Evolutionary conservation across 1,140 invertebrate species (phyloP).

Genomic region (Meteorus sp.): DNA sequence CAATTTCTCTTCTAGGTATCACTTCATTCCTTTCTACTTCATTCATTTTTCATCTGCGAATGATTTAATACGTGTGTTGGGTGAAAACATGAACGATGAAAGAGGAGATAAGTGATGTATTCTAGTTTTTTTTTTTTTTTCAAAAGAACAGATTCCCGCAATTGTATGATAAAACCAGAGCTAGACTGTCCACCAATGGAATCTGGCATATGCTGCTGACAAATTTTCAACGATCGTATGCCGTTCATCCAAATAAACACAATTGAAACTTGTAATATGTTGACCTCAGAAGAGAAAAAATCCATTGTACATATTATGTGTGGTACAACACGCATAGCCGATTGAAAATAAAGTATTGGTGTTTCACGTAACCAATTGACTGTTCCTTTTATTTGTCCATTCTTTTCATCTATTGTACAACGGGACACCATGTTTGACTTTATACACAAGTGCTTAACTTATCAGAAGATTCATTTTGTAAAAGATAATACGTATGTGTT

Average conservation of each 20-base stretch:
- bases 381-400: slow-evolving; percentile 26
- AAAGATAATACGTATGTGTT: slow-evolving; percentile 31
- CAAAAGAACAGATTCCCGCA: too few species aligned
- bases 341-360: slow-evolving; percentile 54
- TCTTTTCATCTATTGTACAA: slow-evolving; percentile 40
- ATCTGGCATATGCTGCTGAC: slow-evolving; percentile 38
- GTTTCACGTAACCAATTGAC: slow-evolving; percentile 46
- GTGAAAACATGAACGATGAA: too few species aligned
- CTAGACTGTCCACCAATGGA: slow-evolving; percentile 33
- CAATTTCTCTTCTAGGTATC: too few species aligned
- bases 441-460: slow-evolving; percentile 35
- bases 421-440: slow-evolving; percentile 29
- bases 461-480: slow-evolving; percentile 29
- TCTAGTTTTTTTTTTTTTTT: too few species aligned
- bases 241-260: too few species aligned
- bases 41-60: too few species aligned
- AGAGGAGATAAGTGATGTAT: too few species aligned
- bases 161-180: too few species aligned
- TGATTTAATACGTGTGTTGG: too few species aligned
- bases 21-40: too few species aligned
- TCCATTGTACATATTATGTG: slow-evolving; percentile 44
- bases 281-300: slow-evolving; percentile 33
- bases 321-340: slow-evolving; percentile 36
- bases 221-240: slow-evolving; percentile 37
- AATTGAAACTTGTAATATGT: slow-evolving; percentile 42